A percentile compares a stretch with the other conserved stretches of the same genome.
phyloP scores from a whole-genome alignment of 2,113 vertebrate species.

The Tupaia tana region DNA sequence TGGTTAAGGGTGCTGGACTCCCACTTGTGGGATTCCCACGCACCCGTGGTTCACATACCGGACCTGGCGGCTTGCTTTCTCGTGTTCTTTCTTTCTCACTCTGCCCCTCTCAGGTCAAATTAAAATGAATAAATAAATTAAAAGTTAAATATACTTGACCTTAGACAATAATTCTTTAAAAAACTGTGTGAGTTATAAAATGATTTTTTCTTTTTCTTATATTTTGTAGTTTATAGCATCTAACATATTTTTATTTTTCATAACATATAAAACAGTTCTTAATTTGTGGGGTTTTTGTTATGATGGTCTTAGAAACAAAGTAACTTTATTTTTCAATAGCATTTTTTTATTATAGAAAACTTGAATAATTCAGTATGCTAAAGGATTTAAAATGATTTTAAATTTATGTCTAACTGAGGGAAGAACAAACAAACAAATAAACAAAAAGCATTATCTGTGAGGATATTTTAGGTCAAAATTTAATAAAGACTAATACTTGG shows the following conservation, averaged over 20 bases:
- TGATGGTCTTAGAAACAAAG: not conserved
- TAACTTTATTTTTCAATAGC: not conserved
- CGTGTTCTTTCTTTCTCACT: too few relatives aligned
- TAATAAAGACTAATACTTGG: not conserved
- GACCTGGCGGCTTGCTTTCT: too few relatives aligned
- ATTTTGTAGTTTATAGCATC: not conserved
- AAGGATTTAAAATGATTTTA: constrained; percentile 7
- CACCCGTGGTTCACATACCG: too few relatives aligned
- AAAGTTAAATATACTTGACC: too few relatives aligned
- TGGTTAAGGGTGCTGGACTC: too few relatives aligned
- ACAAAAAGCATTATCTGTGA: too few relatives aligned
- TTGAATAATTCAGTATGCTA: not conserved
- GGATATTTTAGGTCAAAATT: too few relatives aligned
- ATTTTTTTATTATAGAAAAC: not conserved
- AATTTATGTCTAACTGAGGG: not conserved
- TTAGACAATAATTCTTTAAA: not conserved
- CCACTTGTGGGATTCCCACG: too few relatives aligned
- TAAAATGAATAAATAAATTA: too few relatives aligned
- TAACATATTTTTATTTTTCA: not conserved
- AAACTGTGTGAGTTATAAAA: not conserved
- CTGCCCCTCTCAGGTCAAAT: too few relatives aligned
- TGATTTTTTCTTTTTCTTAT: not conserved
- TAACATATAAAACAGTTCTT: not conserved
- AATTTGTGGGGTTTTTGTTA: not conserved
- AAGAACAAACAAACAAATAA: not conserved